These are phyloP conservation scores for Antitype chi DNA, from an alignment of 2,888 invertebrate species.

Conservation along the genomic window DNA sequence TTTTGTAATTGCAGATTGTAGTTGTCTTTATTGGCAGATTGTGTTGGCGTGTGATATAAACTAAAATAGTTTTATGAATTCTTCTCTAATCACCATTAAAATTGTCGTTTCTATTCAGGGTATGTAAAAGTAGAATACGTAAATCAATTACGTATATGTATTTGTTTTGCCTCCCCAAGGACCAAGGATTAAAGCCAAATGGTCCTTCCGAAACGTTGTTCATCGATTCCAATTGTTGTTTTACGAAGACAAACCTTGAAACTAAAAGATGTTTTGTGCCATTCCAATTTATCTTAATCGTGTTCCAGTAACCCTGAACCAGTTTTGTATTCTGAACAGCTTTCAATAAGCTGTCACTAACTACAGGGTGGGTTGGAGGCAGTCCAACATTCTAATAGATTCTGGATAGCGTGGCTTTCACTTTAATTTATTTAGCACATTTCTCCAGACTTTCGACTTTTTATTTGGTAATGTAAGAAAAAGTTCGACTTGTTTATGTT, in stretches of 20 bases:
- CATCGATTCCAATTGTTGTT: conserved; percentile 10
- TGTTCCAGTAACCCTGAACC: conserved; percentile 56
- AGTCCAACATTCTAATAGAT: conserved; percentile 61
- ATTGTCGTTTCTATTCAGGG: neutral
- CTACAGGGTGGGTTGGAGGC: conserved; percentile 52
- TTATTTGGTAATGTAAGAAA: conserved; percentile 32
- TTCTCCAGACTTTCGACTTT: conserved; percentile 21
- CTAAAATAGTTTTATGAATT: neutral
- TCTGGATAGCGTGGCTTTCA: conserved; percentile 40
- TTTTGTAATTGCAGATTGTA: conserved; percentile 17
- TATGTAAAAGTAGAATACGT: neutral
- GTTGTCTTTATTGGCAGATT: neutral
- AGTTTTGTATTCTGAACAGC: conserved; percentile 45
- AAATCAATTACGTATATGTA: neutral
- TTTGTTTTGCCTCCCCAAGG: neutral
- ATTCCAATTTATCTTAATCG: conserved; percentile 51
- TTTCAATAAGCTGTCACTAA: conserved; percentile 56
- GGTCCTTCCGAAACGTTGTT: neutral
- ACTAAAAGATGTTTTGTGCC: conserved; percentile 32
- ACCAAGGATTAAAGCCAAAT: conserved; percentile 1
- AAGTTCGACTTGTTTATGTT: conserved; percentile 28
- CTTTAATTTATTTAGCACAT: conserved; percentile 34
- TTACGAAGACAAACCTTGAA: conserved; percentile 36
- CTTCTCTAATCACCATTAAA: neutral
- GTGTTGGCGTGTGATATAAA: neutral